A percentile compares a stretch with the other conserved stretches of the same genome.
Conservation (phyloP, 2,797 vertebrate genomes). For the Catharus ustulatus region DNA sequence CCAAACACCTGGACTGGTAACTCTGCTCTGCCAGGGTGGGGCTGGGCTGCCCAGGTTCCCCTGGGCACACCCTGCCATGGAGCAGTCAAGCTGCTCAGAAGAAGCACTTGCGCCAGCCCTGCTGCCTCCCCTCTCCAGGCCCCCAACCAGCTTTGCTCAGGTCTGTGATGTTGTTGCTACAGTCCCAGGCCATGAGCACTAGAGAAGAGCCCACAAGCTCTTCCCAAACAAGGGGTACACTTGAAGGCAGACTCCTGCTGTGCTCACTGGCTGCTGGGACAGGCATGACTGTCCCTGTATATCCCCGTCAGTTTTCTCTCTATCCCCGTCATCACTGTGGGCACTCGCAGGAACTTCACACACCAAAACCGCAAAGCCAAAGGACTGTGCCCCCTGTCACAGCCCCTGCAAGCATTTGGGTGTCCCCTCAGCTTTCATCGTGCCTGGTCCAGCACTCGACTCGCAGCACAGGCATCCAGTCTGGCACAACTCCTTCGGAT, state of each 20-base stretch:
- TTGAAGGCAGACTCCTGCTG: background rate
- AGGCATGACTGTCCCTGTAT: background rate
- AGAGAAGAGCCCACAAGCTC: background rate
- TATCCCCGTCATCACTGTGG: background rate
- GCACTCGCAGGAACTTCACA: background rate
- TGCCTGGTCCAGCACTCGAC: background rate
- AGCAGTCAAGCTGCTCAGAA: fast-evolving
- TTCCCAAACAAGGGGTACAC: fast-evolving
- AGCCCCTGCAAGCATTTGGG: fast-evolving
- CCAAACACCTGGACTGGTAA: background rate
- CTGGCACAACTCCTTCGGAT: fast-evolving
- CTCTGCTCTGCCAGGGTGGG: fast-evolving
- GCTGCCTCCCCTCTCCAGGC: background rate
- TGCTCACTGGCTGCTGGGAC: fast-evolving
- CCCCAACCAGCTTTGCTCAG: fast-evolving
- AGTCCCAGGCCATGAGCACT: fast-evolving
- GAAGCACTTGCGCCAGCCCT: background rate
- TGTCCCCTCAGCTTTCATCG: background rate
- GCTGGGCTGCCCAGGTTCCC: background rate
- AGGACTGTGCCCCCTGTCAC: background rate
- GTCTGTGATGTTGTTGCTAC: fast-evolving
- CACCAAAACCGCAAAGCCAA: background rate
- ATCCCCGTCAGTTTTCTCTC: background rate
- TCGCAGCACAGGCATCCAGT: background rate
- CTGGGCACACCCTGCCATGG: background rate